Conservation (phyloP, 2,888 invertebrate species). For the Cenopis cana region DNA sequence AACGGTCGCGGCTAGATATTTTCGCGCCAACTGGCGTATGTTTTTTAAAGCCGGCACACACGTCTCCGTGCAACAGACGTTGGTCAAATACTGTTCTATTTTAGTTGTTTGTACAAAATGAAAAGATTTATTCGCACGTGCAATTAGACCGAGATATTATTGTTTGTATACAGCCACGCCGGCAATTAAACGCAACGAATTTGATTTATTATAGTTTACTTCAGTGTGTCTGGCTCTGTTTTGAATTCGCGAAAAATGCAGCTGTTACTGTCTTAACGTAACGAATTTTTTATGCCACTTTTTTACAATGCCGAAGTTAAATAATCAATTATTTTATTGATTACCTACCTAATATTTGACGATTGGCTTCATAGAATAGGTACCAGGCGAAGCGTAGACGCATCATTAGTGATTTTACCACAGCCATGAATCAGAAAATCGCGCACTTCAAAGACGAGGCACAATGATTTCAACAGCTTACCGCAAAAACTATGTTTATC, state of each 20-base stretch:
- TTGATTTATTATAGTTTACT: slow-evolving; percentile 41
- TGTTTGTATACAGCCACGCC: slow-evolving; percentile 50
- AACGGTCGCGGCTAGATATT: slow-evolving; percentile 48
- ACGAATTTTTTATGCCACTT: neutral
- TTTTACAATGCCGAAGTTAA: slow-evolving; percentile 7
- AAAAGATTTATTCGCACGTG: slow-evolving; percentile 63
- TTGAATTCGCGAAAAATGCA: slow-evolving; percentile 16
- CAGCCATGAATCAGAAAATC: slow-evolving; percentile 7
- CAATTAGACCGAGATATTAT: slow-evolving; percentile 57
- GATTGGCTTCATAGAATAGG: neutral
- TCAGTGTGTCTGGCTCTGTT: slow-evolving; percentile 21
- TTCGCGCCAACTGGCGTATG: slow-evolving; percentile 59
- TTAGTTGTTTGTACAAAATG: slow-evolving; percentile 60
- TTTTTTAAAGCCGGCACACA: slow-evolving; percentile 57
- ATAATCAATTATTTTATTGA: neutral
- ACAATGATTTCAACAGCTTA: neutral
- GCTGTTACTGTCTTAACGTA: slow-evolving; percentile 1
- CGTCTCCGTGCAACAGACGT: slow-evolving; percentile 64
- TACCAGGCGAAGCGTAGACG: neutral
- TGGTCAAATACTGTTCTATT: slow-evolving; percentile 77
- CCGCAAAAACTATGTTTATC: slow-evolving; percentile 29
- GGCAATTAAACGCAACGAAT: slow-evolving; percentile 51
- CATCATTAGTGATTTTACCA: neutral
- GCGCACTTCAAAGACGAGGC: slow-evolving; percentile 8
- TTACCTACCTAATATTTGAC: neutral